Evolutionary conservation across 2,797 vertebrate species (phyloP), one percentile per base, ranked within the genome.

Genomic region (Leptodactylus fallax): DNA sequence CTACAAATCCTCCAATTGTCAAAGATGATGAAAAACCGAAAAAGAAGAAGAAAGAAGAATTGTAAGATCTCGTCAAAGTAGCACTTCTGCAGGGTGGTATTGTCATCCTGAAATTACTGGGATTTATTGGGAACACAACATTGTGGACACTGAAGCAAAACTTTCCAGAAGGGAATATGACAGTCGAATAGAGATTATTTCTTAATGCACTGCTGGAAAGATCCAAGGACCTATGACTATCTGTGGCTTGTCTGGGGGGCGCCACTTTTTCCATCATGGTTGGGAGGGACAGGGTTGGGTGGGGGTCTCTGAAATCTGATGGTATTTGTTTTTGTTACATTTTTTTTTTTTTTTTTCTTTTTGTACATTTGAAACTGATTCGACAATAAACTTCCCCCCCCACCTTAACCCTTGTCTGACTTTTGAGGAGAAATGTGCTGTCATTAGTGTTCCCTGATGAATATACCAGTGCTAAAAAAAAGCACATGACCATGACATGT

Each of bases 31-130:
- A 97, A 0, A 96, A 96, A 63, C 93, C 97, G 83, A 92, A 97
- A 90, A 96, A 97, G 92, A 97, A 97, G 91, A 97, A 96, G 94
- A 97, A 97, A 94, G 95, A 96, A 60, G 95, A 96, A 91, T 96
- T 99, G 95, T 99, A 97, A 97, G 85, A 88, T n/a, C 65, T 60
- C n/a, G 67, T 47, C 88, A 81, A 79, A 79, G 79, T 72, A 77
- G 72, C 45, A 16, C 71, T 89, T 89, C 63, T 86, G 72, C 79
- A 86, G 61, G 87, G 74, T 86, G 88, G 88, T 80, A 23, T 86
- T 63, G 72, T 77, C 85, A 83, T 86, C 79, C 49, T 89, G 88
- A 89, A 72, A 36, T 89, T 82, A 76, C 55, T 86, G 84, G 79
- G 83, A 81, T 81, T 53, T 69, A 72, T 23, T 51, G 79, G 78